Base-by-base conservation (phyloP, 2,113 vertebrate species). In the Poeciliopsis turrubarensis region DNA sequence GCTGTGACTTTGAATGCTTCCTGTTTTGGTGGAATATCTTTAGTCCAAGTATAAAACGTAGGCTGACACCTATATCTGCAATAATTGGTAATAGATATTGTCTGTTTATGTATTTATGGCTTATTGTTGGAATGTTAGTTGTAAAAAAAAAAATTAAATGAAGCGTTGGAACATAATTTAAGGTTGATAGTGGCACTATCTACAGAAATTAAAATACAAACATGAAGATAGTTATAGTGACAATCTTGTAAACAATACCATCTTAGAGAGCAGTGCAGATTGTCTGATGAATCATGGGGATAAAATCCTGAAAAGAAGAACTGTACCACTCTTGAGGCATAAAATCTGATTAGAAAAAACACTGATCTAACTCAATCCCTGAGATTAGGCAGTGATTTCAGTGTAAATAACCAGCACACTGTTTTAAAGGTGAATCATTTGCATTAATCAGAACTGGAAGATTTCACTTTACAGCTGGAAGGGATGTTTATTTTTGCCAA, bases 371-470 rank as follows among this genome's bases (percentile, higher is more conserved):
- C 90, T 91, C 91, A 69, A 81, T 93, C 91, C 92, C 92, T 93
- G 92, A 93, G 92, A 92, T 92, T 92, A 93, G 91, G 92, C 92
- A 93, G 92, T 93, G 92, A 86, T 90, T 87, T 91, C 86, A 85
- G 81, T 86, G 80, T 79, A 86, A 72, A 87, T 85, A 90, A 87
- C 81, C 78, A 63, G 78, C 78, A 78, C 83, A 77, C 80, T 78
- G 72, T 78, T 78, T 65, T 72, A 82, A 84, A 87, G 72, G 80
- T 68, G 70, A 77, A 74, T 76, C 65, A 73, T 85, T 82, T 74
- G 60, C 75, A 34, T 67, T 39, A 69, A 80, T 77, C 75, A 72
- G 70, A 85, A 67, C 39, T 37, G 68, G 75, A 84, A 75, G 63
- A 75, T 86, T 75, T 54, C 32, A 80, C 66, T 51, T 73, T 75